Percentiles rank a stretch among this genome's conserved stretches.
Evolutionary conservation across 2,797 vertebrate species (phyloP).

Genomic region (Clamator glandarius): DNA sequence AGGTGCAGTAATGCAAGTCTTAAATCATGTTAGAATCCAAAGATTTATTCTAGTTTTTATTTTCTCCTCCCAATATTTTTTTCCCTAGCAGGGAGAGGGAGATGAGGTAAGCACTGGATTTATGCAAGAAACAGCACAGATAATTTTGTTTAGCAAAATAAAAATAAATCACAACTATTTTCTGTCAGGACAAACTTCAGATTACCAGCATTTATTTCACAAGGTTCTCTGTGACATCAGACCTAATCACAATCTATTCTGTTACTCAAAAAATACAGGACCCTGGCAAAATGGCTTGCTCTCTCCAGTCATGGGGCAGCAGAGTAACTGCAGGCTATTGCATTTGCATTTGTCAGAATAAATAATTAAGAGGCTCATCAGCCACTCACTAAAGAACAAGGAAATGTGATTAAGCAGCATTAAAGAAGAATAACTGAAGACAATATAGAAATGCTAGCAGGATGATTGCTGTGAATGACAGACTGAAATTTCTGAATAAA

Average conservation of each 20-base stretch:
- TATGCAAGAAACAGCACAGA: not conserved
- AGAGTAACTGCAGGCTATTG: slow-evolving; percentile 18
- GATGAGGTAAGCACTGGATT: not conserved
- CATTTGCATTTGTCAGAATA: slow-evolving; percentile 49
- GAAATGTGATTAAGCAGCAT: slow-evolving; percentile 65
- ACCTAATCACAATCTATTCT: slow-evolving; percentile 44
- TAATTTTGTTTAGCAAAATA: not conserved
- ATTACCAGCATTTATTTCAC: not conserved
- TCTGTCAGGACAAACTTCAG: not conserved
- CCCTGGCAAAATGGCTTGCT: not conserved
- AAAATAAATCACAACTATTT: slow-evolving; percentile 7
- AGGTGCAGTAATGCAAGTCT: not conserved
- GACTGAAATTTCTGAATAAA: slow-evolving; percentile 44
- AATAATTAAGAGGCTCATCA: slow-evolving; percentile 54
- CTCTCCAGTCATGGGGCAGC: not conserved
- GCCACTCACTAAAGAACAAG: slow-evolving; percentile 46
- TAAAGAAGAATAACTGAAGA: slow-evolving; percentile 29
- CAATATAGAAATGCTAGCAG: slow-evolving; percentile 48
- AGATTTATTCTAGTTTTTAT: not conserved
- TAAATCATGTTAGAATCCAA: not conserved
- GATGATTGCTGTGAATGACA: slow-evolving; percentile 45
- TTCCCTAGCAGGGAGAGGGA: not conserved
- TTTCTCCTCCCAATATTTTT: not conserved
- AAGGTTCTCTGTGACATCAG: slow-evolving; percentile 25
- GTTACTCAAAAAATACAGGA: slow-evolving; percentile 1